Evolutionary conservation across 2,113 vertebrate genomes (phyloP), one percentile per base, ranked within the genome.

Genomic region (Halcyon malimbica): DNA sequence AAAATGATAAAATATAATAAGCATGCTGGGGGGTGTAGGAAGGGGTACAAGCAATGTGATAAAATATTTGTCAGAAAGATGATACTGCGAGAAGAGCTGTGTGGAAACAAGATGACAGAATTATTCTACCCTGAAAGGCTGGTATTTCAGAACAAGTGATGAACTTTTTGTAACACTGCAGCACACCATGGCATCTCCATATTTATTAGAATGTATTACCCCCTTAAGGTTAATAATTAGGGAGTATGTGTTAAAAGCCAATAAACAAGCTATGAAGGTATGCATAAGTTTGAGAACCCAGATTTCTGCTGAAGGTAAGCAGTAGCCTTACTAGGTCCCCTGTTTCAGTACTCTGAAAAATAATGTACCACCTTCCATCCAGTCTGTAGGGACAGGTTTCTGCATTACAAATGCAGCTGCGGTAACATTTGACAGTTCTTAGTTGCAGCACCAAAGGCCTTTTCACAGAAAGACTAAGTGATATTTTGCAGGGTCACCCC

Each of bases 41-140:
- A 92, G 51, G 41, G 39, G 68, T 88, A 63, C 82, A 96, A 92
- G 26, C 48, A 80, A 80, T 51, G 56, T 78, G 68, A 78, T 95
- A 71, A 92, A 94, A 94, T 80, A 71, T 81, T 80, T 96, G 86
- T 94, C 92, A 94, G 85, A 69, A 88, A 59, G 65, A 70, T 93
- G 70, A 70, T 85, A 54, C 41, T 87, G n/a, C 78, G 77, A 91
- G 75, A 90, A 68, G 54, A 90, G 29, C 87, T 88, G 79, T 90
- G 48, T 81, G 79, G 64, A 94, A 96, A 92, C 88, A 96, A 86
- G 71, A 77, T 71, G 94, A 96, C 85, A 90, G 56, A 94, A 90
- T 96, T 87, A 77, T 83, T 95, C 90, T 56, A 25, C 31, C 63
- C 84, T 13, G 7, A 93, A 94, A 93, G 64, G 65, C 85, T 86